Percentiles rank a stretch among this genome's conserved stretches.
Conservation (phyloP, 2,888 invertebrate species). For the Cheiracanthium punctorium region DNA sequence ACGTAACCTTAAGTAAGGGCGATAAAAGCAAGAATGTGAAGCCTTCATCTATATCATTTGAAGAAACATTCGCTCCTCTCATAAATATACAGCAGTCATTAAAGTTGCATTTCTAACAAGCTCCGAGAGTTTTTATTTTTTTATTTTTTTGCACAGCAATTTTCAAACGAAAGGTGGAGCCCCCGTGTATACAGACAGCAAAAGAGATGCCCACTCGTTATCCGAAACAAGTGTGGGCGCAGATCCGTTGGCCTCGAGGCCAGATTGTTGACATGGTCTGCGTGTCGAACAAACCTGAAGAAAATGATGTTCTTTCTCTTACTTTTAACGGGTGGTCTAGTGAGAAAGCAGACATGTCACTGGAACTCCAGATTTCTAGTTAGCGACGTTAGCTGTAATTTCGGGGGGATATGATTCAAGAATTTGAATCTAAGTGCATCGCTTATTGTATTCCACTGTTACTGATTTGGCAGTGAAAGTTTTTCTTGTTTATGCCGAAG, state of each 20-base stretch:
- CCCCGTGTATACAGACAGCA: not conserved
- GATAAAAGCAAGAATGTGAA: no score
- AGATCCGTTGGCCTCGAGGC: not conserved
- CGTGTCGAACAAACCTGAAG: not conserved
- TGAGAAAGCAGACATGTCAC: conserved; percentile 16
- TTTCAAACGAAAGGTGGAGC: not conserved
- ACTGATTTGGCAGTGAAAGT: no score
- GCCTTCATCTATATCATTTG: no score
- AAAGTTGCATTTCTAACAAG: not conserved
- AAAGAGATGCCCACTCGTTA: not conserved
- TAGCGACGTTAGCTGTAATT: no score
- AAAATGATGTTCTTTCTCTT: not conserved
- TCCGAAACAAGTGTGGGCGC: not conserved
- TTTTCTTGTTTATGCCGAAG: no score
- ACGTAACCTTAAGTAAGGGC: no score
- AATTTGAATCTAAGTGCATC: no score
- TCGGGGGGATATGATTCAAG: no score
- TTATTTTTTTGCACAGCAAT: not conserved
- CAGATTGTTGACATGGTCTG: not conserved
- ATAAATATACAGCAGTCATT: not conserved
- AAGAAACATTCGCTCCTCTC: not conserved
- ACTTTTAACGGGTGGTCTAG: conserved; percentile 53
- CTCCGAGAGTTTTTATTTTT: no score
- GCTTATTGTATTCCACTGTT: no score
- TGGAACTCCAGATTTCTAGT: not conserved